These are phyloP conservation scores for Hemiscyllium ocellatum DNA, from an alignment of 2,113 vertebrate genomes.

Conservation along the genomic window DNA sequence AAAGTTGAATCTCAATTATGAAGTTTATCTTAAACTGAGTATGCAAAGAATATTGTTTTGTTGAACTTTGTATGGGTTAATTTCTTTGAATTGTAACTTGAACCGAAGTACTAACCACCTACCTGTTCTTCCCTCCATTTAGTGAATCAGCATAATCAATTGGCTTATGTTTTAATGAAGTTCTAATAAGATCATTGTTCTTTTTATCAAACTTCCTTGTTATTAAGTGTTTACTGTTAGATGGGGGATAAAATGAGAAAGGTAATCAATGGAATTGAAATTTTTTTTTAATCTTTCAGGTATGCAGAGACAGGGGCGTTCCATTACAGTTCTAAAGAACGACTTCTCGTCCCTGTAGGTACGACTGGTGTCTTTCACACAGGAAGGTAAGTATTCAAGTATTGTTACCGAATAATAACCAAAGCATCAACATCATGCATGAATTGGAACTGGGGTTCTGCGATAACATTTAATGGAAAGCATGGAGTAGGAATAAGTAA, in stretches of 20 bases:
- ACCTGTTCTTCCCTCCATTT: not conserved
- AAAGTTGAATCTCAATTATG: not conserved
- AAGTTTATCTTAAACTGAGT: not conserved
- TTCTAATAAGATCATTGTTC: not conserved
- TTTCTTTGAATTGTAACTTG: not conserved
- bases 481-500: not conserved
- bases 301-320: not conserved
- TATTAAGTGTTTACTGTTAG: not conserved
- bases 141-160: not conserved
- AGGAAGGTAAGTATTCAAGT: slow-evolving; percentile 16
- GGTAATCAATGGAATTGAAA: not conserved
- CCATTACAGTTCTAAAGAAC: slow-evolving; percentile 18
- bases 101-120: not conserved
- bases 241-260: not conserved
- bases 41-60: not conserved
- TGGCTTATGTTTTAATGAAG: not conserved
- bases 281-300: not conserved
- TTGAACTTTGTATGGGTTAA: not conserved
- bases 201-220: not conserved
- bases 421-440: not conserved
- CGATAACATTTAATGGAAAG: not conserved
- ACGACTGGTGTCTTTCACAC: slow-evolving; percentile 5
- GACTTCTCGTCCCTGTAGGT: not conserved
- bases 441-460: not conserved
- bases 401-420: not conserved